Conservation (phyloP, 2,888 invertebrate genomes). For the Yponomeuta evonymella region DNA sequence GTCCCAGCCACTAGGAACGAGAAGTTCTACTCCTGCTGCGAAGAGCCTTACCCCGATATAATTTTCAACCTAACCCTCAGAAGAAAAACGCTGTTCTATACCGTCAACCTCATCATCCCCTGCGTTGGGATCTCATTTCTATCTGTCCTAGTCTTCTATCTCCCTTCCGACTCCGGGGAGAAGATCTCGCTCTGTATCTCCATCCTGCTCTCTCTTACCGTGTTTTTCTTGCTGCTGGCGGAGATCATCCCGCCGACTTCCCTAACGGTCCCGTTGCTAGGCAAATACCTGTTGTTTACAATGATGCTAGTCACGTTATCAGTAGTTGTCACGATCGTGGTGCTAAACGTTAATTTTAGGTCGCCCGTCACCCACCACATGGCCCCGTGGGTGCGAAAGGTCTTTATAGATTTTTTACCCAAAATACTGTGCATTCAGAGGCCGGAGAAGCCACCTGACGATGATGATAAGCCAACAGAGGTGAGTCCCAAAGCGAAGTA, state of each 20-base stretch:
- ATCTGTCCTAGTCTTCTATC: conserved; percentile 97
- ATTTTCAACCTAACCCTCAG: conserved; percentile 97
- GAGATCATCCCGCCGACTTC: conserved; percentile 97
- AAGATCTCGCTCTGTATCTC: conserved; percentile 98
- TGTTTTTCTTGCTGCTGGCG: conserved; percentile 94
- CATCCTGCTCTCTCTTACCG: conserved; percentile 93
- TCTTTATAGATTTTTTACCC: conserved; percentile 91
- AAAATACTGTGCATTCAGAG: conserved; percentile 91
- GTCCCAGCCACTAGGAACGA: conserved; percentile 93
- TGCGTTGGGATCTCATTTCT: conserved; percentile 98
- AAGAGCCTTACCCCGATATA: conserved; percentile 97
- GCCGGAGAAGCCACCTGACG: conserved; percentile 87
- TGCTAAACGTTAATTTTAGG: conserved; percentile 93
- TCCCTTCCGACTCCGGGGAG: conserved; percentile 98
- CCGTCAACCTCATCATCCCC: conserved; percentile 97
- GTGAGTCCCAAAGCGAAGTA: conserved; percentile 38
- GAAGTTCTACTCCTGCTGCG: conserved; percentile 97
- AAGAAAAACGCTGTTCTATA: conserved; percentile 97
- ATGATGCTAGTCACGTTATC: conserved; percentile 96
- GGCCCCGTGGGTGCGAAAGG: conserved; percentile 92
- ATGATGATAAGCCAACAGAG: conserved; percentile 72
- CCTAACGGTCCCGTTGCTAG: conserved; percentile 91
- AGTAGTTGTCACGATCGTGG: conserved; percentile 94
- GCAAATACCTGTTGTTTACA: conserved; percentile 94
- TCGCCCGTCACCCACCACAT: conserved; percentile 95